Base-by-base conservation (phyloP, 2,888 invertebrate genomes). In the Metallyticus violacea region DNA sequence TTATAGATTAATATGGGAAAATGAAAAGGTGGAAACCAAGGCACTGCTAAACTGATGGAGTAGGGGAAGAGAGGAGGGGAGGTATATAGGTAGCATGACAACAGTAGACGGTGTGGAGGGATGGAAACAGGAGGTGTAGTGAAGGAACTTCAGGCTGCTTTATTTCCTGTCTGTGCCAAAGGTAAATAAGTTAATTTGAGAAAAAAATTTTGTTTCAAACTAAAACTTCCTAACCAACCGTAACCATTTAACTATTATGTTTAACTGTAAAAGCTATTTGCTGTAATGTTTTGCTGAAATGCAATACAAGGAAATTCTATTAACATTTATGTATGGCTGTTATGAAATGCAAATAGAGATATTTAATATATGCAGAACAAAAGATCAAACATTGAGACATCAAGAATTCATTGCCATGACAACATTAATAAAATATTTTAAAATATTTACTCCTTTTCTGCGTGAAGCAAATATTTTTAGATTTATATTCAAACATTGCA, bases 91-190 rank as follows among this genome's bases (percentile, higher is more conserved):
- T 28, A 27, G 7, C 28, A 27, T 28, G n/a, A 7, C 81, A 77
- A 27, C 78, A 78, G 77, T 62, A 62, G 40, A 22, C 40, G 22
- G 15, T 15, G 40, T 15, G 26, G 79, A 87, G 87, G 86, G n/a
- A 88, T 88, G 88, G 88, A 88, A 78, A 26, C 88, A 77, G 87
- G 85, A 40, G 87, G 81, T 30, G 86, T 89, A 85, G 95, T 96
- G 77, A 94, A 93, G 91, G 93, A 94, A 87, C 92, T 96, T 87
- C 96, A 96, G 91, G 94, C 95, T 82, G 93, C 94, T 85, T 91
- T 96, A 87, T 96, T 96, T 91, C 95, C 95, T 26, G 87, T 89
- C 62, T 88, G 88, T 79, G 84, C 88, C 22, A 89, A 89, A 87
- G 89, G 89, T 89, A 85, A 82, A 25, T n/a, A n/a, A n/a, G n/a